phyloP scores from a whole-genome alignment of 2,113 vertebrate genomes.

The Eurypyga helias region DNA sequence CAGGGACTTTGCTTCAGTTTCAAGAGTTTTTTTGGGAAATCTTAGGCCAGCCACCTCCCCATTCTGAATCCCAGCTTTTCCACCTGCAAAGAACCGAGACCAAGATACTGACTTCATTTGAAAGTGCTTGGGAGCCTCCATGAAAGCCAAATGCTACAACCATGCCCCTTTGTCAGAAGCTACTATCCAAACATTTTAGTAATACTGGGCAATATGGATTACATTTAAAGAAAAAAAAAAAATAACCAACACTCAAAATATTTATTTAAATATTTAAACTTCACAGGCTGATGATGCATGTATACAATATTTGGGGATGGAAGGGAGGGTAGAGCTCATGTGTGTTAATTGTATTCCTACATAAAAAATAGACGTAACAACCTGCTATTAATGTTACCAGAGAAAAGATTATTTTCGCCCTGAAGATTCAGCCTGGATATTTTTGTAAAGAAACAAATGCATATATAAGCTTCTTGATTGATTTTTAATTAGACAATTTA shows the following conservation, averaged over 20 bases:
- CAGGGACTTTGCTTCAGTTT: neutral
- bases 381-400: neutral
- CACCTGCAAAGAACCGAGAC: neutral
- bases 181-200: neutral
- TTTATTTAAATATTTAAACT: neutral
- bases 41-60: neutral
- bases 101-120: neutral
- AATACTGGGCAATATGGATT: neutral
- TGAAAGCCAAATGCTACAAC: neutral
- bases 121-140: neutral
- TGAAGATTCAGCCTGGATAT: neutral
- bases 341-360: neutral
- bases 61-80: neutral
- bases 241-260: no score
- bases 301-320: neutral
- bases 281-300: neutral
- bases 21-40: neutral
- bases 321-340: neutral
- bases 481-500: conserved; percentile 26
- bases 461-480: neutral
- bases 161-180: neutral
- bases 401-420: neutral
- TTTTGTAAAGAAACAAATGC: neutral
- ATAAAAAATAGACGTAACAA: neutral
- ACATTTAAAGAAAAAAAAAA: neutral